Conservation (phyloP, 2,888 invertebrate species). For the Sialis fuliginosa region DNA sequence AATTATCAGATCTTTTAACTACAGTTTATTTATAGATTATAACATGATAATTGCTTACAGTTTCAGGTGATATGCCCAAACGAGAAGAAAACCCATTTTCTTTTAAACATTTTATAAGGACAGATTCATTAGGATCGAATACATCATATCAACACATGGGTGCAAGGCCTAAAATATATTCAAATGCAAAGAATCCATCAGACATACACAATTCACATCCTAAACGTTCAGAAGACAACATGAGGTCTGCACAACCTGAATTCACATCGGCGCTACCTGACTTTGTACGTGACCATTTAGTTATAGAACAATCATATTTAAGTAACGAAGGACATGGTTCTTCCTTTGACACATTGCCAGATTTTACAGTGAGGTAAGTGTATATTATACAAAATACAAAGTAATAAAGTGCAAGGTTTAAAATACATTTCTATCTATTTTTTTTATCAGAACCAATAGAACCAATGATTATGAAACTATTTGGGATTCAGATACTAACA, state of each 20-base stretch:
- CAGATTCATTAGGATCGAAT: slow-evolving; percentile 26
- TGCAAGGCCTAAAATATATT: slow-evolving; percentile 58
- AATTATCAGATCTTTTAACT: neutral
- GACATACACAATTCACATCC: slow-evolving; percentile 19
- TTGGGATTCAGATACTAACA: slow-evolving; percentile 11
- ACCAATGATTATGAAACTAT: slow-evolving; percentile 8
- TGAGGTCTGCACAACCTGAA: slow-evolving; percentile 17
- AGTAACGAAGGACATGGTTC: slow-evolving; percentile 32
- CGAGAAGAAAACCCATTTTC: slow-evolving; percentile 64
- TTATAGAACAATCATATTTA: slow-evolving; percentile 60
- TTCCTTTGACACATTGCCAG: slow-evolving; percentile 48
- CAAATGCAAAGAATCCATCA: slow-evolving; percentile 20
- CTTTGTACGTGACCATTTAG: slow-evolving; percentile 77
- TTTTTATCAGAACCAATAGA: neutral
- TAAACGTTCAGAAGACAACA: slow-evolving; percentile 1
- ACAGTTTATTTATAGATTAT: neutral
- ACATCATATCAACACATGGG: slow-evolving; percentile 47
- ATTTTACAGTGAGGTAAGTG: slow-evolving; percentile 33
- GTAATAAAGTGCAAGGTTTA: neutral
- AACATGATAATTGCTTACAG: neutral
- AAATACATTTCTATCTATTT: neutral
- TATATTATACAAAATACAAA: neutral
- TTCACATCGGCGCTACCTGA: slow-evolving; percentile 58
- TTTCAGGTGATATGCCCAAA: slow-evolving; percentile 13
- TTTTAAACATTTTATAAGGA: slow-evolving; percentile 67